Evolutionary conservation across 2,113 vertebrate genomes (phyloP), one percentile per base, ranked within the genome.

Genomic region (Larimichthys polyactis): DNA sequence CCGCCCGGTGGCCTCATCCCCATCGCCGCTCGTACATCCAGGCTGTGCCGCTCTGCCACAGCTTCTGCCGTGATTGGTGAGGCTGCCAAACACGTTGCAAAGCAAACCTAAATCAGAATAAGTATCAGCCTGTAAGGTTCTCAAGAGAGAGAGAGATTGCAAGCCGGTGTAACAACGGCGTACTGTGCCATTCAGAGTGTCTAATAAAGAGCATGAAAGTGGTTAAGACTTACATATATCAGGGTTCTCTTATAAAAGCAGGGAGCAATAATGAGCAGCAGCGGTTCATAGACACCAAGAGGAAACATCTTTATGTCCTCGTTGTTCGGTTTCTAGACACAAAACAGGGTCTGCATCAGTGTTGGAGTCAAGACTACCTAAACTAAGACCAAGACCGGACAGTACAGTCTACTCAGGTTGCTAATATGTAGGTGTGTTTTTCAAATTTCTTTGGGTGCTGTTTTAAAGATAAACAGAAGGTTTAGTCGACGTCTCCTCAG

Each of bases 51-150:
- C 95, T 97, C 68, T 97, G 96, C 86, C 79, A 90, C 24, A 95
- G 95, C 92, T 95, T 97, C 95, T 97, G 96, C 84, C 91, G 95
- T 64, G 89, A 93, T 74, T 97, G 96, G 97, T 97, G 91, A 94
- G 91, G 60, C 59, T 63, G 79, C 69, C 67, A 73, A 51, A 64
- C 63, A 20, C 55, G 22, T 15, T 19, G n/a, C 59, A 20, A 22
- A 69, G 48, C 54, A 20, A 17, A 24, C 24, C 59, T 65, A 77
- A 76, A 75, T 81, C 81, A 71, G 60, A 73, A 64, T 75, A 79
- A 51, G 43, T 29, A 59, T 64, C 51, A 52, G 71, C 48, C 60
- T 44, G 22, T 83, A 7, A 66, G 51, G n/a, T 60, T 59, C 73
- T 14, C 57, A 27, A 55, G 27, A 27, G 27, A 27, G 9, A 24